Evolutionary conservation across 2,797 vertebrate species (phyloP).

Genomic region (Pangasius djambal): DNA sequence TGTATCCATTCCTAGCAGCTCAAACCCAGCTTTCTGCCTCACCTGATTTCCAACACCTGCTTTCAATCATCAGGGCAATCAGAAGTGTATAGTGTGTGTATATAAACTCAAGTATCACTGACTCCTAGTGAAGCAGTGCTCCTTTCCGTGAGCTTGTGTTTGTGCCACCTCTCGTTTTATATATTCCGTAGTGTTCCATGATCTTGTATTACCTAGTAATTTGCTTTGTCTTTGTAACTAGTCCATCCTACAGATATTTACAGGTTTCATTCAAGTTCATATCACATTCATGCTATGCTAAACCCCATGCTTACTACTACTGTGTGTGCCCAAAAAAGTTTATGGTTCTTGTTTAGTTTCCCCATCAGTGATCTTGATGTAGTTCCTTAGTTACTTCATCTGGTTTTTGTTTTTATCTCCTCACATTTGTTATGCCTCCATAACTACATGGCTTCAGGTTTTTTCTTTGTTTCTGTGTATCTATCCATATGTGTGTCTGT

Average conservation of each 20-base stretch:
- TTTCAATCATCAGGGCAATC: background rate
- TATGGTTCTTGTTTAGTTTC: background rate
- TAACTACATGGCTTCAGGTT: too few relatives aligned
- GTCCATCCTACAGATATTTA: background rate
- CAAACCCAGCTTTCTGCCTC: too few relatives aligned
- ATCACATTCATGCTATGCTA: background rate
- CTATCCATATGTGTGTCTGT: too few relatives aligned
- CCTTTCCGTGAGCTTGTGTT: too few relatives aligned
- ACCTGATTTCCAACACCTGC: too few relatives aligned
- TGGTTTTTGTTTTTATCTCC: too few relatives aligned
- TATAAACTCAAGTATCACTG: background rate
- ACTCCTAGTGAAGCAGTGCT: background rate
- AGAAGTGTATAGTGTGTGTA: background rate
- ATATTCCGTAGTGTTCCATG: too few relatives aligned
- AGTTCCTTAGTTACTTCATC: background rate
- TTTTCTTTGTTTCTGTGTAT: background rate
- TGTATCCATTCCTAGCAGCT: too few relatives aligned
- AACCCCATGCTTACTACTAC: too few relatives aligned
- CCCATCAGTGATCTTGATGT: background rate
- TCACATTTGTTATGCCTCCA: too few relatives aligned
- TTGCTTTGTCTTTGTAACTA: background rate
- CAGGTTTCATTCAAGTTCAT: background rate
- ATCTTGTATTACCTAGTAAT: background rate
- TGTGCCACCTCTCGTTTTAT: too few relatives aligned
- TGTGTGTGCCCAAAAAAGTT: too few relatives aligned